These are phyloP conservation scores for Chrysogorgia sp. DNA, from an alignment of 92 coral and sea anemone species.

Conservation along the genomic window DNA sequence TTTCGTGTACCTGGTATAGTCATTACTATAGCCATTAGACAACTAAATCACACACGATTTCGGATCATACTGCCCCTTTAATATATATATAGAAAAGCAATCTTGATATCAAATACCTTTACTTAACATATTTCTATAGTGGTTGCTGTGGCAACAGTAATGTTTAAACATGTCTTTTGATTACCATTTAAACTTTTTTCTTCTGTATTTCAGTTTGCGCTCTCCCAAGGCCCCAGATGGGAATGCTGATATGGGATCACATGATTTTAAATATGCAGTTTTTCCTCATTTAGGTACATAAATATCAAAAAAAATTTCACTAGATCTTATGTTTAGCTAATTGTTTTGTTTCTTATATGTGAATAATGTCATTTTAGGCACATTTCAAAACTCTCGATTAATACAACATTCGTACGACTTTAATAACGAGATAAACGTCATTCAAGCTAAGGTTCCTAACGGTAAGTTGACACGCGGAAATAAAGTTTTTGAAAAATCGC, in stretches of 20 bases:
- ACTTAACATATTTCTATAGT: too few relatives aligned
- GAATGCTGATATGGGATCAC: constrained; percentile 95
- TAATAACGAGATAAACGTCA: constrained; percentile 71
- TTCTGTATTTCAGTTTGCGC: constrained; percentile 66
- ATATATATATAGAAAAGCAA: too few relatives aligned
- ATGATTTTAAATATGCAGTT: constrained; percentile 87
- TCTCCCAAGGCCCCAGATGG: constrained; percentile 97
- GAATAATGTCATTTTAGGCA: constrained; percentile 50
- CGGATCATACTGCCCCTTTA: too few relatives aligned
- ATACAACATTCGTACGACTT: constrained; percentile 86
- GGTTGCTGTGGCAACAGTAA: too few relatives aligned
- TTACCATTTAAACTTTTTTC: background rate
- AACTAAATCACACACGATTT: too few relatives aligned
- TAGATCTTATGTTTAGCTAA: background rate
- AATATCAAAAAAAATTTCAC: background rate
- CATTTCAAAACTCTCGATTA: constrained; percentile 88
- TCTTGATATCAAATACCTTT: too few relatives aligned
- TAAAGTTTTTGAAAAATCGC: too few relatives aligned
- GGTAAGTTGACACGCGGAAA: constrained; percentile 56
- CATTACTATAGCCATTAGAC: too few relatives aligned
- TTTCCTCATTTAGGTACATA: constrained; percentile 83
- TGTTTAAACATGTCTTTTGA: too few relatives aligned
- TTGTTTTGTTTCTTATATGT: background rate
- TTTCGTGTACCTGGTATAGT: too few relatives aligned
- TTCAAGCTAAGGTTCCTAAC: constrained; percentile 27